A percentile compares a stretch with the other conserved stretches of the same genome.
Evolutionary conservation across 2,113 vertebrate genomes (phyloP).

Genomic region (Saguinus imperator): DNA sequence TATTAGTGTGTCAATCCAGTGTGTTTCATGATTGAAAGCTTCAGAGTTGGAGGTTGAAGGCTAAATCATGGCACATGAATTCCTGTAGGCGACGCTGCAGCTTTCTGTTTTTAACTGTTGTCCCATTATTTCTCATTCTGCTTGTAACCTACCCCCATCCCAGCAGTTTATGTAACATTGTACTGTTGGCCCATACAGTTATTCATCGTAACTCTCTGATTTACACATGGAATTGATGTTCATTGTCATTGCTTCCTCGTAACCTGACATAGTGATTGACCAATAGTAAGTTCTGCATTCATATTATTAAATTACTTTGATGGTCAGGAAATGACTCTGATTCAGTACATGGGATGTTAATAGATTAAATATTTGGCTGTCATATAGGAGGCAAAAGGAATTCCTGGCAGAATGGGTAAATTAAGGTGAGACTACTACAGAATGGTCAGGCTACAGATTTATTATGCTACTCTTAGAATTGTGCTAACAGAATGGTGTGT

Average conservation of each 20-base stretch:
- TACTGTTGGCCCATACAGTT: accelerated
- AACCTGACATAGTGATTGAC: background rate
- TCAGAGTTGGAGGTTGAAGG: background rate
- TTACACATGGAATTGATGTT: background rate
- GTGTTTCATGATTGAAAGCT: background rate
- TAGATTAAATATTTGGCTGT: background rate
- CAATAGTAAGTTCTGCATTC: background rate
- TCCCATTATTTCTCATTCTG: background rate
- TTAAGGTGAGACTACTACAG: background rate
- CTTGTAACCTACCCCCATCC: accelerated
- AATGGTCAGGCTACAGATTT: background rate
- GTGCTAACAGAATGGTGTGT: background rate
- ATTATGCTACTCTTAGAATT: background rate
- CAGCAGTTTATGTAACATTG: background rate
- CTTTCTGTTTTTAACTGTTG: background rate
- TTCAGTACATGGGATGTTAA: background rate
- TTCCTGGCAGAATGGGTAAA: background rate
- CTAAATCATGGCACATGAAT: background rate
- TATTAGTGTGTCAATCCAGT: background rate
- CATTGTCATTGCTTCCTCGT: background rate
- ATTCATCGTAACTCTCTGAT: background rate
- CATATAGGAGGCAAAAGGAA: background rate
- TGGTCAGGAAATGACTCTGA: background rate
- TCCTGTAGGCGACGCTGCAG: background rate
- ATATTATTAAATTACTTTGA: background rate